A percentile compares a stretch with the other conserved stretches of the same genome.
Conservation (phyloP, 2,113 vertebrate species). For the Forbesichthys agassizii region DNA sequence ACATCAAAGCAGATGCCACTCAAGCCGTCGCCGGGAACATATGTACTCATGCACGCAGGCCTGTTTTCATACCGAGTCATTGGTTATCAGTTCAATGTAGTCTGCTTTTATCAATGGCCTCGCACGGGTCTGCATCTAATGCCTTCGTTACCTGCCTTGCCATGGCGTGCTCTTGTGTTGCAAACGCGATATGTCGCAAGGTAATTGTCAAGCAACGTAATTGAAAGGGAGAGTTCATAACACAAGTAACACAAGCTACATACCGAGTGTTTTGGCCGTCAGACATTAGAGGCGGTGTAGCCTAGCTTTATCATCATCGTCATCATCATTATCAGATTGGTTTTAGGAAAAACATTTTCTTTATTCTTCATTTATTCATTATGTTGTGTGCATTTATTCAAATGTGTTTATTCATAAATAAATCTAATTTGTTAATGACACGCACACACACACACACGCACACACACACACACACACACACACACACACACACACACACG, state of each 20-base stretch:
- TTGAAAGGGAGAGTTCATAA: neutral
- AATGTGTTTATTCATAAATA: constrained; percentile 2
- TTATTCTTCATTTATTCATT: neutral
- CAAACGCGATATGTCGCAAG: constrained; percentile 9
- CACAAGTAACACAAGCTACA: neutral
- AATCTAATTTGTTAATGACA: too few relatives aligned
- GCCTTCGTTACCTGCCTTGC: constrained; percentile 2
- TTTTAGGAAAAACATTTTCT: too few relatives aligned
- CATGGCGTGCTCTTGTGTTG: constrained; percentile 14
- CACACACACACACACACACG: neutral
- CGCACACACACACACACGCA: too few relatives aligned
- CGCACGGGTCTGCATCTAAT: neutral
- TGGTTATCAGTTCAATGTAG: neutral
- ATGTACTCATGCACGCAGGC: too few relatives aligned
- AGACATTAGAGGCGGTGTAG: too few relatives aligned
- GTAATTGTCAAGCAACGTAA: neutral
- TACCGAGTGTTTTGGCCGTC: too few relatives aligned
- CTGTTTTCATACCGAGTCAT: neutral
- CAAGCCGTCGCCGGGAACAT: neutral
- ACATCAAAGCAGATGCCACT: constrained; percentile 1
- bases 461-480: too few relatives aligned
- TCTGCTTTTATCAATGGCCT: neutral
- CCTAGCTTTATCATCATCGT: too few relatives aligned
- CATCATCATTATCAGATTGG: too few relatives aligned
- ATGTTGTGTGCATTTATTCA: neutral